A percentile compares a stretch with the other conserved stretches of the same genome.
phyloP scores from a whole-genome alignment of 2,888 invertebrate species.

The Antheraea assamensis region DNA sequence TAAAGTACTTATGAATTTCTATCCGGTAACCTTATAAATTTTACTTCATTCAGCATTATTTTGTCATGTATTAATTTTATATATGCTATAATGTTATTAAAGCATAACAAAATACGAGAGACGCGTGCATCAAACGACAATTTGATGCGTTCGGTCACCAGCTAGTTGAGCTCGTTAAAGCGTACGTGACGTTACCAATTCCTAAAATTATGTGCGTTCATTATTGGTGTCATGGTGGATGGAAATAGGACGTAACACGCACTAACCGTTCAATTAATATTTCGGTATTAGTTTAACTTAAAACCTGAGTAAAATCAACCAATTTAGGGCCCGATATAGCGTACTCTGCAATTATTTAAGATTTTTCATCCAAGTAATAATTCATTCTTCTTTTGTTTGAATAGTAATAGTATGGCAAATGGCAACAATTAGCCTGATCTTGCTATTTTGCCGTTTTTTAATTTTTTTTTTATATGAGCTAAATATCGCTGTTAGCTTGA shows the following conservation, averaged over 20 bases:
- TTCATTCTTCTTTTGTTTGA: background rate
- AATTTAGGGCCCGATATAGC: background rate
- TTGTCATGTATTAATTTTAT: background rate
- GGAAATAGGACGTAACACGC: slow-evolving; percentile 47
- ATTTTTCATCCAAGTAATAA: background rate
- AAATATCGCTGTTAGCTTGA: no score
- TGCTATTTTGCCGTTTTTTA: no score
- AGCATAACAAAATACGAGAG: slow-evolving; percentile 54
- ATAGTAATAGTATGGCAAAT: no score
- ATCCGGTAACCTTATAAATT: no score
- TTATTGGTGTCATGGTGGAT: slow-evolving; percentile 69
- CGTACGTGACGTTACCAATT: slow-evolving; percentile 65
- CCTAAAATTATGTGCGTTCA: slow-evolving; percentile 67
- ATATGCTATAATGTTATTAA: slow-evolving; percentile 27
- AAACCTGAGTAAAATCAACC: background rate
- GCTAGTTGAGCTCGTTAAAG: slow-evolving; percentile 78
- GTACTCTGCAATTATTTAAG: background rate
- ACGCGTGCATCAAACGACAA: slow-evolving; percentile 58
- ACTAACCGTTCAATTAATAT: slow-evolving; percentile 19
- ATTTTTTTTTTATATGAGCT: no score
- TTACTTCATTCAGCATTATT: no score
- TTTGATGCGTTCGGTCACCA: slow-evolving; percentile 65
- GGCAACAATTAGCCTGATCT: no score
- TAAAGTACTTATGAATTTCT: no score
- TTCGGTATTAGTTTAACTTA: slow-evolving; percentile 16